A percentile compares a stretch with the other conserved stretches of the same genome.
These are phyloP conservation scores for Antheraea yamamai DNA, from an alignment of 2,888 invertebrate species.

Conservation along the genomic window DNA sequence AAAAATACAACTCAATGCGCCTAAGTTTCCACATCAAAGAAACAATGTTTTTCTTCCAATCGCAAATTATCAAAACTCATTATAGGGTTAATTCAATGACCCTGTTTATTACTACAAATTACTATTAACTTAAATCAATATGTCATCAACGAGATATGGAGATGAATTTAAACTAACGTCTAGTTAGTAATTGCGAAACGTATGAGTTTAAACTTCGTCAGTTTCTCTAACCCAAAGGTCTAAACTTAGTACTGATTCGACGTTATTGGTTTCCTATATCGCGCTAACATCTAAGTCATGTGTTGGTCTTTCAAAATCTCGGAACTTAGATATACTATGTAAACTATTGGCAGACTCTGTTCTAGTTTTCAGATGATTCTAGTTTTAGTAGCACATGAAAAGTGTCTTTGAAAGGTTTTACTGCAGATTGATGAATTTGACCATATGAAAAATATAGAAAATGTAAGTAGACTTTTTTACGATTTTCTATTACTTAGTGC, in stretches of 20 bases:
- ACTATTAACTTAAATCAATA: background rate
- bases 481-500: no score
- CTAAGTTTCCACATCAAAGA: no score
- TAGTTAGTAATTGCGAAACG: conserved; percentile 16
- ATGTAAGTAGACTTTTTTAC: no score
- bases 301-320: background rate
- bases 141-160: background rate
- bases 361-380: background rate
- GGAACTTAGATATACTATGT: background rate
- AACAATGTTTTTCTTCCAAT: background rate
- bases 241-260: conserved; percentile 17
- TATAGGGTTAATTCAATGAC: background rate
- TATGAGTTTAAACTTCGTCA: conserved; percentile 9
- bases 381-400: background rate
- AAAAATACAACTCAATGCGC: no score
- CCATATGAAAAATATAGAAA: no score
- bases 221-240: conserved; percentile 8
- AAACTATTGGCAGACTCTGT: background rate
- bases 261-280: conserved; percentile 18
- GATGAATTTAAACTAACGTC: conserved; percentile 14
- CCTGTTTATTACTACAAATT: background rate
- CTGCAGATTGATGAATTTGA: background rate
- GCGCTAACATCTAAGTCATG: background rate
- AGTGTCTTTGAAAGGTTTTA: background rate
- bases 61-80: background rate